Percentiles rank a stretch among this genome's conserved stretches.
Evolutionary conservation across 2,888 invertebrate genomes (phyloP).

Genomic region (Acleris laterana): DNA sequence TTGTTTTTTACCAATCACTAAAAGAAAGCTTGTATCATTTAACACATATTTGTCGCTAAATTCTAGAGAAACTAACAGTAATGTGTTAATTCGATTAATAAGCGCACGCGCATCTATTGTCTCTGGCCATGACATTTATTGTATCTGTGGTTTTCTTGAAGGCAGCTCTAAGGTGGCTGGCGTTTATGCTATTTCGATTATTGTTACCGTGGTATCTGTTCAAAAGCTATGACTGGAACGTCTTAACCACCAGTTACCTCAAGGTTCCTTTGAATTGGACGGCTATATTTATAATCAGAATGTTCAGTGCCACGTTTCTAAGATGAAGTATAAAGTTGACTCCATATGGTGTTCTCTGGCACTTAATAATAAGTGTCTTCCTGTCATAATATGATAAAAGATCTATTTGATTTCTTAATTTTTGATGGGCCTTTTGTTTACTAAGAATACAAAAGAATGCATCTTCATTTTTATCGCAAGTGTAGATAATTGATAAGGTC

Average conservation of each 20-base stretch:
- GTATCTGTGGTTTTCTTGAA: conserved; percentile 10
- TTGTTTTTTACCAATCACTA: neutral
- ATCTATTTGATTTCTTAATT: conserved; percentile 19
- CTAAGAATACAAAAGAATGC: conserved; percentile 1
- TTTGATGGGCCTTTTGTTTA: conserved; percentile 11
- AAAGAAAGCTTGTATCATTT: conserved; percentile 8
- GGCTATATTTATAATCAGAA: too few species aligned
- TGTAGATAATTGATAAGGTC: neutral
- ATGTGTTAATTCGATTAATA: conserved; percentile 9
- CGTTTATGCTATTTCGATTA: too few species aligned
- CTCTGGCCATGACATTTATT: conserved; percentile 31
- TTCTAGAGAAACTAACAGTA: conserved; percentile 5
- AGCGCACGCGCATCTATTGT: conserved; percentile 8
- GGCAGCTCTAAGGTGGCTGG: too few species aligned
- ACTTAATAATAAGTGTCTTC: conserved; percentile 4
- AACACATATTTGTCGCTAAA: conserved; percentile 9
- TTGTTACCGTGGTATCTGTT: too few species aligned
- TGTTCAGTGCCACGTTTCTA: too few species aligned
- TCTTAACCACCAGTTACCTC: too few species aligned
- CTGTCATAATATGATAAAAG: conserved; percentile 12
- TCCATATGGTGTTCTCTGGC: too few species aligned
- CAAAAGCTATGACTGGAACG: too few species aligned
- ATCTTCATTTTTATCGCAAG: conserved; percentile 6
- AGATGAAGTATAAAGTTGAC: too few species aligned
- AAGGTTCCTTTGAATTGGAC: too few species aligned